Conservation (phyloP, 1,140 invertebrate genomes). For the Diploscapter pachys region DNA sequence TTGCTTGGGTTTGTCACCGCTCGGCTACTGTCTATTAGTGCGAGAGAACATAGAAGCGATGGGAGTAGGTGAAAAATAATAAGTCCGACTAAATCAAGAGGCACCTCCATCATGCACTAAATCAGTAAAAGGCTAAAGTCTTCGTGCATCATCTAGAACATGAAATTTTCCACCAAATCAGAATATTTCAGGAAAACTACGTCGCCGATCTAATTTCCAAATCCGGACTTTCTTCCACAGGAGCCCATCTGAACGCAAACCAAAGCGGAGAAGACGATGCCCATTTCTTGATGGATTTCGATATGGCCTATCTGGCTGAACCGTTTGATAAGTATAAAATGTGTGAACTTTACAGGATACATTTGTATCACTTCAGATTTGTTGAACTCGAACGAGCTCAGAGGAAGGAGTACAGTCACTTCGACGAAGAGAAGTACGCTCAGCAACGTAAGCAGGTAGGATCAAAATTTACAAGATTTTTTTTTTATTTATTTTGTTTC, state of each 20-base stretch:
- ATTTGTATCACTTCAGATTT: conserved; percentile 9
- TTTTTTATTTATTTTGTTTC: conserved; percentile 35
- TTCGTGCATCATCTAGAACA: not conserved
- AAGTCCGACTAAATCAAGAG: too few species aligned
- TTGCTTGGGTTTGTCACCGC: too few species aligned
- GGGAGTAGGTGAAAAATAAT: too few species aligned
- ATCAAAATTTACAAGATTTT: conserved; percentile 12
- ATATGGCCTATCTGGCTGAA: conserved; percentile 66
- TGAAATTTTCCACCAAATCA: conserved; percentile 43
- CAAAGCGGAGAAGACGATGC: conserved; percentile 66
- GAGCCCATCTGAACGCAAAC: conserved; percentile 66
- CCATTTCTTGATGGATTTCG: conserved; percentile 68
- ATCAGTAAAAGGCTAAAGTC: too few species aligned
- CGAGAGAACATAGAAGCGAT: too few species aligned
- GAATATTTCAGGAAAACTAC: conserved; percentile 60
- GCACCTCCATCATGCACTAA: too few species aligned
- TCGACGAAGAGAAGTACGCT: conserved; percentile 65
- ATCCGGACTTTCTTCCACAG: conserved; percentile 66
- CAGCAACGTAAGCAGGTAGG: conserved; percentile 66
- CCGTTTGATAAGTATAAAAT: conserved; percentile 60
- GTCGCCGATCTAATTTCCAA: conserved; percentile 64
- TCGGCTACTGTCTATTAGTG: too few species aligned
- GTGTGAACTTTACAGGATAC: too few species aligned
- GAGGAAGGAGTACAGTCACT: conserved; percentile 65
- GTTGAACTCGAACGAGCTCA: conserved; percentile 64